Percentiles rank a stretch among this genome's conserved stretches.
Conservation (phyloP, 1,140 invertebrate species). For the Venustaconcha ellipsiformis region DNA sequence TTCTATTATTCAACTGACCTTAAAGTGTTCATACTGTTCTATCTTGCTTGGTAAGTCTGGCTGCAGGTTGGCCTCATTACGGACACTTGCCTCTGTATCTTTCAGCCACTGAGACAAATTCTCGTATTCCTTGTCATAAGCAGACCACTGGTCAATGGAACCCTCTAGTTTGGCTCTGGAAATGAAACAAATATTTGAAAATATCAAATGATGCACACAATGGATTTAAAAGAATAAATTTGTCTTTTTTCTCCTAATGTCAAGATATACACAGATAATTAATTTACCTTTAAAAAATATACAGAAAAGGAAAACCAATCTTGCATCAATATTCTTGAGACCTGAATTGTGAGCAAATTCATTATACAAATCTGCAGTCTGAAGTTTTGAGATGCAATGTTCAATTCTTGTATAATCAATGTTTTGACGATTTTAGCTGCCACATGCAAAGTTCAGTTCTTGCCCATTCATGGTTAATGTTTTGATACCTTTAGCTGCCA, state of each 20-base stretch:
- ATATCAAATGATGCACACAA: no score
- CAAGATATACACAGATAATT: neutral
- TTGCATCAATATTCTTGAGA: neutral
- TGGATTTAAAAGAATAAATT: neutral
- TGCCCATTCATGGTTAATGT: no score
- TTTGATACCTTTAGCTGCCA: no score
- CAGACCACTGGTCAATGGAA: constrained; percentile 83
- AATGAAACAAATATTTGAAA: constrained; percentile 4
- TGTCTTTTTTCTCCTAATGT: neutral
- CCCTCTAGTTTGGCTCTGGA: constrained; percentile 74
- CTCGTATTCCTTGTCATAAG: constrained; percentile 84
- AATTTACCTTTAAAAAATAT: neutral
- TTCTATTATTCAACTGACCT: constrained; percentile 33
- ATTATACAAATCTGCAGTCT: no score
- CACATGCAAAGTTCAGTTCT: no score
- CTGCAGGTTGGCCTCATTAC: constrained; percentile 75
- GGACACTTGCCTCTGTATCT: constrained; percentile 84
- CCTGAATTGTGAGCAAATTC: neutral
- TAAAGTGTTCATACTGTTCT: constrained; percentile 76
- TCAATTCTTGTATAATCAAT: no score
- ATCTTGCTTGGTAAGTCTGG: constrained; percentile 79
- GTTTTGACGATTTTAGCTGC: no score
- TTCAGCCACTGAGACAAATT: constrained; percentile 86
- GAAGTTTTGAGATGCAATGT: no score
- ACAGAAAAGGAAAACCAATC: neutral